phyloP scores from a whole-genome alignment of 2,797 vertebrate species.

The Sylvia borin region DNA sequence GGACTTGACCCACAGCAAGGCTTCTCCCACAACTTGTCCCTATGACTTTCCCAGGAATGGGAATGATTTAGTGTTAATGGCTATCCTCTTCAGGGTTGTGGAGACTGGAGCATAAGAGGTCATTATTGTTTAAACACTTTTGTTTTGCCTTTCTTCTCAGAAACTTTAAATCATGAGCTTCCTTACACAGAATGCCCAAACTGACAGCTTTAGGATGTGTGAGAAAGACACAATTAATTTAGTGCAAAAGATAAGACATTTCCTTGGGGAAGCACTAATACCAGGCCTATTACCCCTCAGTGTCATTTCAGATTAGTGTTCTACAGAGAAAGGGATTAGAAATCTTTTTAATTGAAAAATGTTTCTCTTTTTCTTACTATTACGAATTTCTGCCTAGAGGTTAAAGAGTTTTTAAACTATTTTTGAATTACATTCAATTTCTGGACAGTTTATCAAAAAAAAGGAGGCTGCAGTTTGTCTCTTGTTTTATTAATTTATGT shows the following conservation, averaged over 20 bases:
- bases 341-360: conserved; percentile 60
- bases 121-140: conserved; percentile 22
- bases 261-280: conserved; percentile 44
- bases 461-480: not conserved
- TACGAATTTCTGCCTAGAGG: conserved; percentile 21
- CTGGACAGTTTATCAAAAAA: conserved; percentile 5
- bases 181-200: not conserved
- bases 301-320: conserved; percentile 50
- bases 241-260: conserved; percentile 39
- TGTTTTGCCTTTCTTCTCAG: conserved; percentile 20
- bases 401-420: not conserved
- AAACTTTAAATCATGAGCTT: conserved; percentile 45
- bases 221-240: conserved; percentile 53
- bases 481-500: not conserved
- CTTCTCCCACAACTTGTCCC: not conserved
- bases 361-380: conserved; percentile 21
- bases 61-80: not conserved
- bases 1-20: not conserved
- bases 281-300: not conserved
- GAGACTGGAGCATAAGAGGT: not conserved
- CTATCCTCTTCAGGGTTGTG: not conserved
- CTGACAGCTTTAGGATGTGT: conserved; percentile 38
- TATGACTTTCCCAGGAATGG: not conserved
- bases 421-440: conserved; percentile 8
- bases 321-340: conserved; percentile 1